Evolutionary conservation across 1,140 invertebrate species (phyloP).

Genomic region (Stegodyphus mimosarum): DNA sequence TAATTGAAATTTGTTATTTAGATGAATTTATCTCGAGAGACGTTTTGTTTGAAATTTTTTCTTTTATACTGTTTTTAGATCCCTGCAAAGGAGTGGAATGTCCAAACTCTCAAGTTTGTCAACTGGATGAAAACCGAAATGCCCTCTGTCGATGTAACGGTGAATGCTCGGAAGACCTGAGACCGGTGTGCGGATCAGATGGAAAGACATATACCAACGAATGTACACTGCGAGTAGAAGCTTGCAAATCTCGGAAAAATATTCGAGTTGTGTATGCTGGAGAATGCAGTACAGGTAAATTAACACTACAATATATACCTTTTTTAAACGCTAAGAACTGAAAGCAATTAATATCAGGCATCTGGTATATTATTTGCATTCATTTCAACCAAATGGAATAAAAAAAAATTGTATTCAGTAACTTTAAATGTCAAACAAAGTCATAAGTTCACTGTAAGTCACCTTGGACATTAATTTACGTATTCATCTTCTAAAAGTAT

Average conservation of each 20-base stretch:
- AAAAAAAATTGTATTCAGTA: too few relatives aligned
- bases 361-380: too few relatives aligned
- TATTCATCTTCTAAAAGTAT: too few relatives aligned
- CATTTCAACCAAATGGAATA: too few relatives aligned
- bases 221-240: constrained; percentile 81
- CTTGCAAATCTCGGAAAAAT: constrained; percentile 78
- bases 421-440: too few relatives aligned
- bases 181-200: constrained; percentile 85
- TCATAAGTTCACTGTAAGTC: too few relatives aligned
- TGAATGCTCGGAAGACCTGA: constrained; percentile 80
- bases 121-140: constrained; percentile 79
- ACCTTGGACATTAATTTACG: too few relatives aligned
- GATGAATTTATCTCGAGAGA: too few relatives aligned
- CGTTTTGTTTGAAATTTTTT: background rate
- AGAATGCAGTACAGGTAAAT: constrained; percentile 79
- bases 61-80: constrained; percentile 73
- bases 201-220: constrained; percentile 87
- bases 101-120: constrained; percentile 83
- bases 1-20: too few relatives aligned
- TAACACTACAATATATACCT: too few relatives aligned
- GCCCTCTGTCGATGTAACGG: constrained; percentile 84
- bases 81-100: constrained; percentile 82
- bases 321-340: too few relatives aligned
- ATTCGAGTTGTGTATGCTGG: constrained; percentile 82
- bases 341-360: too few relatives aligned